Evolutionary conservation across 2,888 invertebrate species (phyloP).

Genomic region (Embidobia sp.): DNA sequence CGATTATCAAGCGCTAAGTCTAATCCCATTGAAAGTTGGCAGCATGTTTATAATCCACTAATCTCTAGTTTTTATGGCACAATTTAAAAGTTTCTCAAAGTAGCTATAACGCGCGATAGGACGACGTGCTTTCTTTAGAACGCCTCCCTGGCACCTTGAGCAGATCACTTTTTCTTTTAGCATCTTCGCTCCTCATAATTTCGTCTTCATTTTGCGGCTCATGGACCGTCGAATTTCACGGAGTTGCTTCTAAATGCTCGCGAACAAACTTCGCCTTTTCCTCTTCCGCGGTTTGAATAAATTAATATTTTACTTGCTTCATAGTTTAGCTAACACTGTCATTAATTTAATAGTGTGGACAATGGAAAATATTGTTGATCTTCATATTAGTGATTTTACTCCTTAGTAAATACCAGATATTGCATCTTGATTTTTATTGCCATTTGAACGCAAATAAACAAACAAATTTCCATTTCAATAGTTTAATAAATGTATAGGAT

Average conservation of each 20-base stretch:
- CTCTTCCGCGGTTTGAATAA: slow-evolving; percentile 8
- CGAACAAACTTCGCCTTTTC: slow-evolving; percentile 19
- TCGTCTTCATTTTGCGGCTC: slow-evolving; percentile 80
- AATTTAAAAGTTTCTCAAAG: slow-evolving; percentile 78
- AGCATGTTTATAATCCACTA: slow-evolving; percentile 80
- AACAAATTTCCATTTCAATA: no score
- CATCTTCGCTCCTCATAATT: slow-evolving; percentile 68
- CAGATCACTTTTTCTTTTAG: slow-evolving; percentile 58
- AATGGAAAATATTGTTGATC: no score
- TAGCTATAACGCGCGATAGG: slow-evolving; percentile 69
- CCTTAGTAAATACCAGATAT: no score
- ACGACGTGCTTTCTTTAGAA: slow-evolving; percentile 62
- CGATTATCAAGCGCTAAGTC: slow-evolving; percentile 62
- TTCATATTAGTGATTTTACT: no score
- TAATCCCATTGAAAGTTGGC: slow-evolving; percentile 78
- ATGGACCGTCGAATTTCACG: slow-evolving; percentile 77
- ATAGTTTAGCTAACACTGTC: background rate
- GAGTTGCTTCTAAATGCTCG: slow-evolving; percentile 61
- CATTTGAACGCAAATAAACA: no score
- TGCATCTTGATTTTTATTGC: no score
- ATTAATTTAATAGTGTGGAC: background rate
- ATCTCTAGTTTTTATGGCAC: slow-evolving; percentile 77
- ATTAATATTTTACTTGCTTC: slow-evolving; percentile 25
- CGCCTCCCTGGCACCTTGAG: slow-evolving; percentile 51
- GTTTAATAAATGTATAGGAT: no score